Evolutionary conservation across 2,888 invertebrate species (phyloP), one percentile per base, ranked within the genome.

Genomic region (Minunthozetes semirufus): DNA sequence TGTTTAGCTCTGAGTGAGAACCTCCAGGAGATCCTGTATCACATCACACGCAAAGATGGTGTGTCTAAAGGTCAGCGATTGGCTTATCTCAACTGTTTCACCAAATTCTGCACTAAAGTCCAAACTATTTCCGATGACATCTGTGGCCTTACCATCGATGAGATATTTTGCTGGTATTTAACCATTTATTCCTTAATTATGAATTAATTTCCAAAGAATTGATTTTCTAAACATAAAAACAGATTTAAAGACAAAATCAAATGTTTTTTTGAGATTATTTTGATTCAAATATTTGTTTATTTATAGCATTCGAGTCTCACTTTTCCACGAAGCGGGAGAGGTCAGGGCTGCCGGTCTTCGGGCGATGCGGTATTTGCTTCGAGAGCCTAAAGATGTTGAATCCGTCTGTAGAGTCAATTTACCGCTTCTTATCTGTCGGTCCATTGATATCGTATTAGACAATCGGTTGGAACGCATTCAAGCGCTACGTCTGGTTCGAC

Each of bases 321-420:
- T 95, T 79, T 87, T 93, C 74, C 90, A 94, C 83, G 91, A 94
- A 79, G 90, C 92, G 77, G 91, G 93, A 80, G 92, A 93, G 83
- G 89, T 97, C 76, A 87, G 96, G 81, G 92, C 94, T 78, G 93
- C 92, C 74, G 90, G 92, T 53, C 85, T 97, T 78, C 87, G 96
- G 81, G 91, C 92, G 72, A 87, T 95, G 77, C 88, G 96, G 78
- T 92, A 95, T 84, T 86, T 93, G 80, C 86, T 95, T 74, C 88
- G 87, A 81, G 89, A 88, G 79, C 88, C 90, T 81, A 88, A 89
- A 82, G 91, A 93, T 84, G 87, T 95, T 78, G 86, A 89, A 80
- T 86, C 87, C 75, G 88, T 95, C 80, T 90, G 93, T 82, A 88
- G 88, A 79, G 85, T 94, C 78, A 90, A 91, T 81, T 87, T 94